Percentiles rank a stretch among this genome's conserved stretches.
These are phyloP conservation scores for Rhynchophorus ferrugineus DNA, from an alignment of 1,140 invertebrate genomes.

Conservation along the genomic window DNA sequence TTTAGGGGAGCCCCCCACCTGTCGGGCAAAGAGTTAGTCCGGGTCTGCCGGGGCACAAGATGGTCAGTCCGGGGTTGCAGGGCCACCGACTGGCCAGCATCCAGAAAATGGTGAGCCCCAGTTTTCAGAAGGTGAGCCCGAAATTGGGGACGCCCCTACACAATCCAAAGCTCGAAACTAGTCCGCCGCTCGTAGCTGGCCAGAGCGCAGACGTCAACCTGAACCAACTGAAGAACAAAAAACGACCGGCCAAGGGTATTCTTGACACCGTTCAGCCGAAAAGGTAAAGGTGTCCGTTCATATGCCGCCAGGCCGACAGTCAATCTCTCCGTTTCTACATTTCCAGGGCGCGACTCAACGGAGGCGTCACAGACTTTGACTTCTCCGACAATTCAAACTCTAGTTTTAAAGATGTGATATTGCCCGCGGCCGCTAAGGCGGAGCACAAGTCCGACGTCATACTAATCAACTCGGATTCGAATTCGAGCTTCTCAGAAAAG, in stretches of 20 bases:
- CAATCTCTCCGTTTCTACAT: background rate
- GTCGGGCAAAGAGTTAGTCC: conserved; percentile 1
- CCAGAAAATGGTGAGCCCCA: conserved; percentile 11
- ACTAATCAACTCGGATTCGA: conserved; percentile 39
- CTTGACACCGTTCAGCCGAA: conserved; percentile 21
- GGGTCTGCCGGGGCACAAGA: background rate
- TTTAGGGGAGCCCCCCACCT: conserved; percentile 8
- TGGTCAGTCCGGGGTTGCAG: background rate
- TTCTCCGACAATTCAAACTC: conserved; percentile 40
- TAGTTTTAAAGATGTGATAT: conserved; percentile 37
- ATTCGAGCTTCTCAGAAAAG: conserved; percentile 37
- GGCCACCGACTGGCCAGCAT: background rate
- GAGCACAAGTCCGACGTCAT: conserved; percentile 29
- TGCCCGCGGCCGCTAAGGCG: conserved; percentile 5
- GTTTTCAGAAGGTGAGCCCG: conserved; percentile 6
- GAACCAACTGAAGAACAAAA: conserved; percentile 23
- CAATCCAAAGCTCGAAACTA: background rate
- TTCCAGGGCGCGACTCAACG: conserved; percentile 29
- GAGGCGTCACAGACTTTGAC: conserved; percentile 31
- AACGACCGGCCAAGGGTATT: conserved; percentile 19
- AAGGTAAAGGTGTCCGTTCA: too few relatives aligned
- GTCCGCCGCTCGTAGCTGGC: conserved; percentile 10
- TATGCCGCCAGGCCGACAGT: too few relatives aligned
- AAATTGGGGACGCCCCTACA: conserved; percentile 6
- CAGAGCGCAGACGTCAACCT: conserved; percentile 20